Evolutionary conservation across 1,140 invertebrate species (phyloP).

Genomic region (Philaenus spumarius): DNA sequence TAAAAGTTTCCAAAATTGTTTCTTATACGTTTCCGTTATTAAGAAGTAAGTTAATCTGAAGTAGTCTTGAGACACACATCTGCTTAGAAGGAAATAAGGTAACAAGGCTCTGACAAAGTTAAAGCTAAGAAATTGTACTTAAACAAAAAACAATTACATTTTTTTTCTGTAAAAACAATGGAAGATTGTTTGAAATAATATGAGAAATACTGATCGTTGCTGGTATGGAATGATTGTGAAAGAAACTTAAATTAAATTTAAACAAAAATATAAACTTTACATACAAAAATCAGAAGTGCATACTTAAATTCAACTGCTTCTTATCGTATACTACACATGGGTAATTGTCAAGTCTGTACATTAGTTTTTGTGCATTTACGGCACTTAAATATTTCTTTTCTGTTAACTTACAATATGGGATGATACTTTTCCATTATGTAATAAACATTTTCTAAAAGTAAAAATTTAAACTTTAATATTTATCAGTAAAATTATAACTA

Average conservation of each 20-base stretch:
- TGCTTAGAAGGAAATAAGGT: too few relatives aligned
- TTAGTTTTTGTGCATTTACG: constrained; percentile 28
- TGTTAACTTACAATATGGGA: neutral
- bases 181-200: neutral
- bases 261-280: neutral
- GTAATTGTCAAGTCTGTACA: neutral
- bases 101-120: too few relatives aligned
- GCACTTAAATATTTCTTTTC: constrained; percentile 11
- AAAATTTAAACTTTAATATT: constrained; percentile 5
- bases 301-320: too few relatives aligned
- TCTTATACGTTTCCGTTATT: too few relatives aligned
- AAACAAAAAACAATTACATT: too few relatives aligned
- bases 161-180: too few relatives aligned
- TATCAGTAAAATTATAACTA: neutral
- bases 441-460: neutral
- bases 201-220: constrained; percentile 6
- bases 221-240: neutral
- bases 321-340: neutral
- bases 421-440: too few relatives aligned
- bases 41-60: too few relatives aligned
- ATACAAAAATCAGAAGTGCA: too few relatives aligned
- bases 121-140: too few relatives aligned
- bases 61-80: too few relatives aligned
- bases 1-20: too few relatives aligned
- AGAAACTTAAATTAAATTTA: neutral